phyloP scores from a whole-genome alignment of 1,140 invertebrate species.

The Pseudomyrmex dendroicus region DNA sequence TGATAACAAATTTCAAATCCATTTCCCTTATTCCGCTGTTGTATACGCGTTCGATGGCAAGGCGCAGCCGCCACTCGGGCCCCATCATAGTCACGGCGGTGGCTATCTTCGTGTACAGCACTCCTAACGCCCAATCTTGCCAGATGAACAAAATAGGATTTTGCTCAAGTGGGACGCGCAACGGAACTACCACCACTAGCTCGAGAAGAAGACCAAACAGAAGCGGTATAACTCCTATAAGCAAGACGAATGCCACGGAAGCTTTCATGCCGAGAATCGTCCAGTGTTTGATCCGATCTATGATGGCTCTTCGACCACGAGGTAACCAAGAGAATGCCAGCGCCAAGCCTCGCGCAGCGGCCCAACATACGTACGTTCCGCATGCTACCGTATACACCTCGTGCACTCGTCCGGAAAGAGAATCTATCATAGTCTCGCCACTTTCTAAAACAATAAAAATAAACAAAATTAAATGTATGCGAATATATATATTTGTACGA shows the following conservation, averaged over 20 bases:
- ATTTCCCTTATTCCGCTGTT: slow-evolving; percentile 96
- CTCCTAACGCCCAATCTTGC: slow-evolving; percentile 98
- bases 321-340: slow-evolving; percentile 94
- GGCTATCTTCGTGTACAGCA: slow-evolving; percentile 99
- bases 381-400: slow-evolving; percentile 98
- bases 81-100: slow-evolving; percentile 99
- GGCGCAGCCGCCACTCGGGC: slow-evolving; percentile 96
- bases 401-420: slow-evolving; percentile 90
- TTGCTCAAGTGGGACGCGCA: slow-evolving; percentile 96
- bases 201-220: slow-evolving; percentile 96
- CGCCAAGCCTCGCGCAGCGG: slow-evolving; percentile 91
- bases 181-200: slow-evolving; percentile 95
- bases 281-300: slow-evolving; percentile 91
- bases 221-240: slow-evolving; percentile 96
- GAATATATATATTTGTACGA: background rate
- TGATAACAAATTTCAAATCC: slow-evolving; percentile 94
- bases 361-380: slow-evolving; percentile 97
- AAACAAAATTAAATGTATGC: slow-evolving; percentile 37
- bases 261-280: slow-evolving; percentile 88
- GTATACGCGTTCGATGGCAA: slow-evolving; percentile 95
- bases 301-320: slow-evolving; percentile 92
- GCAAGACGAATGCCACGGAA: slow-evolving; percentile 90
- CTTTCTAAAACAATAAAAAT: slow-evolving; percentile 67
- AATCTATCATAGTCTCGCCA: slow-evolving; percentile 67
- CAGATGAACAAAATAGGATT: slow-evolving; percentile 98